Base-by-base conservation (phyloP, 2,113 vertebrate genomes). In the Acinonyx jubatus region DNA sequence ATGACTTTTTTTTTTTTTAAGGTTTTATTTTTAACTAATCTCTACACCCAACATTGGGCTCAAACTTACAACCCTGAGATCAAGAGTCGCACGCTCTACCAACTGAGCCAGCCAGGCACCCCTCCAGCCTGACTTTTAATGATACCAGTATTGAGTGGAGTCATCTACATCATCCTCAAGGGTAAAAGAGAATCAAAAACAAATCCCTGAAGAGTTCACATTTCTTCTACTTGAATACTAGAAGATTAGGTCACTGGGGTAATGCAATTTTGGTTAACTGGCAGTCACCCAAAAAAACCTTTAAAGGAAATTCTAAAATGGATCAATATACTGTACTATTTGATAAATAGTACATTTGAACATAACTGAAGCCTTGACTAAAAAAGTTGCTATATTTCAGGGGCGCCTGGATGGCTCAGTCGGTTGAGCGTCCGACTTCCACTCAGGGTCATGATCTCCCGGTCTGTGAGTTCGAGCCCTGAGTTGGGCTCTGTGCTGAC, bases 291-390 rank as follows among this genome's bases (percentile, higher is more conserved):
- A 88, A 91, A 81, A 76, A 82, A 88, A 36, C 19, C n/a, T 88
- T 61, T 74, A 83, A 88, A 94, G 27, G 33, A 80, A 91, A 88
- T 78, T 95, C 76, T 69, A 92, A 87, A 92, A 50, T 68, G 15
- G 33, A 50, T 94, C 27, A 76, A 57, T 38, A 36, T 11, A 82
- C 10, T n/a, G 27, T 68, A 74, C 68, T 76, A 78, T 80, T 91
- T 91, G 31, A 12, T 76, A 87, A 76, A 48, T 65, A 81, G 82
- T 29, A 74, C 31, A 41, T n/a, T 50, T 55, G 88, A 66, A 68
- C 66, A 76, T 41, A 92, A 66, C 4, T 78, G 48, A 83, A 92
- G 50, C 48, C 78, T 69, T 48, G 45, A 13, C 76, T 45, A 14
- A 66, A 68, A 80, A 91, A 73, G 19, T 33, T 80, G 74, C 74